A percentile compares a stretch with the other conserved stretches of the same genome.
Conservation (phyloP, 2,888 invertebrate species). For the Mythimna lalbum region DNA sequence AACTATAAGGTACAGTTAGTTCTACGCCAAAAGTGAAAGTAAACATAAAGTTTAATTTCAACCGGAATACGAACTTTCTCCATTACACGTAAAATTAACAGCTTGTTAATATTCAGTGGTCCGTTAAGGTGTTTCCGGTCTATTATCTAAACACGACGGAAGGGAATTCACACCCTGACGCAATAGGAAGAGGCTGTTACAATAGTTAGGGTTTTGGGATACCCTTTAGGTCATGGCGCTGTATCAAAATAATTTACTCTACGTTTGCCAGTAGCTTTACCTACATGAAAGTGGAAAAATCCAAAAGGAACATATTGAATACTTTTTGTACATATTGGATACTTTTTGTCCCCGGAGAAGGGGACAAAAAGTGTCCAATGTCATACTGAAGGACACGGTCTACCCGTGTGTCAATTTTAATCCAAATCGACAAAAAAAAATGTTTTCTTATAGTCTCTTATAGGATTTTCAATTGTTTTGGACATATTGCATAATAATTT, state of each 20-base stretch:
- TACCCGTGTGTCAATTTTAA: too few species aligned
- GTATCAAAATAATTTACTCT: not conserved
- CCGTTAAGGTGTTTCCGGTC: conserved; percentile 42
- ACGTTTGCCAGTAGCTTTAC: not conserved
- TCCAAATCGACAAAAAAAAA: too few species aligned
- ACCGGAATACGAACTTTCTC: conserved; percentile 55
- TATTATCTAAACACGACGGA: conserved; percentile 50
- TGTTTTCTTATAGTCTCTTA: too few species aligned
- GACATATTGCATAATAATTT: too few species aligned
- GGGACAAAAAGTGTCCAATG: too few species aligned
- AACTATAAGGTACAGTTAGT: conserved; percentile 1
- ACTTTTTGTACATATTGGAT: too few species aligned
- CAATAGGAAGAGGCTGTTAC: conserved; percentile 10
- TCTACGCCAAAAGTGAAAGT: conserved; percentile 35
- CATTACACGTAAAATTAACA: conserved; percentile 58
- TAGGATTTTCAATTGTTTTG: too few species aligned
- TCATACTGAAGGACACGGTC: too few species aligned
- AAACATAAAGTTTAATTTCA: conserved; percentile 51
- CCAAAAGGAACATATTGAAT: too few species aligned
- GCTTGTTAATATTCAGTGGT: conserved; percentile 54
- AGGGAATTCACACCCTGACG: conserved; percentile 17
- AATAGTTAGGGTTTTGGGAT: conserved; percentile 1
- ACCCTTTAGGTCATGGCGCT: not conserved
- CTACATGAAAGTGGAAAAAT: not conserved
- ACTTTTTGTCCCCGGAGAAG: too few species aligned